These are phyloP conservation scores for Frankliniella fusca DNA, from an alignment of 2,888 invertebrate species.

Conservation along the genomic window DNA sequence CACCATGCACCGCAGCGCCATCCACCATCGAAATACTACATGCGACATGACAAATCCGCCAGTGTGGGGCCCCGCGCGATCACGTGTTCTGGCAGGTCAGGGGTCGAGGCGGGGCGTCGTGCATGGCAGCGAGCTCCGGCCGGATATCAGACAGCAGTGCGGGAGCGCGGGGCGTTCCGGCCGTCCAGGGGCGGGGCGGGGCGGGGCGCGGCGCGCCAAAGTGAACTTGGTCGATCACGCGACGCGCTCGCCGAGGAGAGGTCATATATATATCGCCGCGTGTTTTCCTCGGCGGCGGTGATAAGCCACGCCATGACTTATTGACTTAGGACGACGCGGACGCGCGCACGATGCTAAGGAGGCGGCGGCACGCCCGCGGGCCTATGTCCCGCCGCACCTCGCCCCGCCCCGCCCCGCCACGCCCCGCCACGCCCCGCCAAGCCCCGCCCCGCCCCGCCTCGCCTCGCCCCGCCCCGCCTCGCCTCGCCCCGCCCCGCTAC, in stretches of 20 bases:
- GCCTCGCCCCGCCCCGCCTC: neutral
- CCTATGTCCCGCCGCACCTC: neutral
- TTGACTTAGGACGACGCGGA: neutral
- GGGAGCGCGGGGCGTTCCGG: too few species aligned
- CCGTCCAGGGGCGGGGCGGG: neutral
- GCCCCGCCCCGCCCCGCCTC: neutral
- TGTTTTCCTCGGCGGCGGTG: too few species aligned
- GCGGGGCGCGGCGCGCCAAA: neutral
- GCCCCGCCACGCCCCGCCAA: neutral
- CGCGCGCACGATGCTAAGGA: neutral
- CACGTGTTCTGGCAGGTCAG: too few species aligned
- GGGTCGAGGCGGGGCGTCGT: too few species aligned
- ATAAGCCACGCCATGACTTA: too few species aligned
- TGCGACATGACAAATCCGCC: too few species aligned
- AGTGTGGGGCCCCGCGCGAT: too few species aligned
- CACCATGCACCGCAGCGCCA: neutral
- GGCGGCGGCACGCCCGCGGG: neutral
- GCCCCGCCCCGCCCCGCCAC: neutral
- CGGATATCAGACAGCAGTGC: too few species aligned
- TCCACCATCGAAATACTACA: too few species aligned
- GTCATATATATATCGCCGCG: too few species aligned
- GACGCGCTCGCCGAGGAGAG: too few species aligned
- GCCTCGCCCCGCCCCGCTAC: neutral
- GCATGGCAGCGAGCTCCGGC: too few species aligned
- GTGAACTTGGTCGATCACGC: neutral